phyloP scores from a whole-genome alignment of 2,113 vertebrate species.

The Colistium nudipinnis region DNA sequence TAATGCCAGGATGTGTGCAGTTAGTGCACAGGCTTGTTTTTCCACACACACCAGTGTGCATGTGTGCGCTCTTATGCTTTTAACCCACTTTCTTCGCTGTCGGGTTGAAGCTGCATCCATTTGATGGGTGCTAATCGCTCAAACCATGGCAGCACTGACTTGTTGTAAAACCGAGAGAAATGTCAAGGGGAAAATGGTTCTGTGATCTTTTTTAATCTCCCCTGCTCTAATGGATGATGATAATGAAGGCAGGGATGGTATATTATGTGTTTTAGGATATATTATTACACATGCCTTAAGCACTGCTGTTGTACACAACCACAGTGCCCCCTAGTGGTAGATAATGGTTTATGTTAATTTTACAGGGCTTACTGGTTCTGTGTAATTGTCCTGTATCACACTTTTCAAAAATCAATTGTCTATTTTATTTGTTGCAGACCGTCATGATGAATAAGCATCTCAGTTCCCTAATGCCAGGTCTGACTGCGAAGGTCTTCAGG shows the following conservation, averaged over 20 bases:
- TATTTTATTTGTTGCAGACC: constrained; percentile 73
- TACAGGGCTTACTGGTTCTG: background rate
- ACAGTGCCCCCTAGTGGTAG: constrained; percentile 75
- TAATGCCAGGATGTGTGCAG: background rate
- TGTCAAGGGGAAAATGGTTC: constrained; percentile 34
- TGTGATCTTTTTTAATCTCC: constrained; percentile 53
- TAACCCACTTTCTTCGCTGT: constrained; percentile 1
- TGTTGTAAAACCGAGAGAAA: constrained; percentile 47
- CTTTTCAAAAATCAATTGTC: no score
- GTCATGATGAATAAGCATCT: constrained; percentile 82
- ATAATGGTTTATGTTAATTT: background rate
- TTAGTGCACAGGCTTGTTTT: constrained; percentile 4
- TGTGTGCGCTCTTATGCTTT: background rate
- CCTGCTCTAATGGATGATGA: constrained; percentile 46
- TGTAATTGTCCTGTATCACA: background rate
- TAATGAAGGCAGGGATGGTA: constrained; percentile 29
- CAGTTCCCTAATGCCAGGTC: constrained; percentile 81
- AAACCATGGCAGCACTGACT: constrained; percentile 25
- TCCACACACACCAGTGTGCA: no score
- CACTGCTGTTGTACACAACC: background rate
- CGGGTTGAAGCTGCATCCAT: constrained; percentile 13
- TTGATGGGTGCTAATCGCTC: constrained; percentile 32
- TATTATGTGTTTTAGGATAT: constrained; percentile 26
- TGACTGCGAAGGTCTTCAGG: constrained; percentile 86
- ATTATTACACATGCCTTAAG: background rate